phyloP scores from a whole-genome alignment of 2,797 vertebrate species.

The Sebastes steindachneri region DNA sequence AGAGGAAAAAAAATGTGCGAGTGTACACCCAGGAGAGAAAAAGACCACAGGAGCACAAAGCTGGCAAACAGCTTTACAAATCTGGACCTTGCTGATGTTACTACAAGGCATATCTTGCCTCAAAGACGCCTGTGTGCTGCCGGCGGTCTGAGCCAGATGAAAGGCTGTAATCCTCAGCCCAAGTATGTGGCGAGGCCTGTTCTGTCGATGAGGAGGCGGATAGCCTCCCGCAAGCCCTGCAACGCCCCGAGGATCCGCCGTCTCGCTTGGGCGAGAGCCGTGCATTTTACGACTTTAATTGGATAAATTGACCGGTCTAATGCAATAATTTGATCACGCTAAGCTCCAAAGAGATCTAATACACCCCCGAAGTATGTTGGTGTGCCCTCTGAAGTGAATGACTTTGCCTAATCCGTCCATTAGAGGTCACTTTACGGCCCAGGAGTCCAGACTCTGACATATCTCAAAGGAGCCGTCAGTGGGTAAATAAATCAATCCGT shows the following conservation, averaged over 20 bases:
- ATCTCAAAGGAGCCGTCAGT: constrained; percentile 51
- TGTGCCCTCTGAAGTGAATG: constrained; percentile 62
- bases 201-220: constrained; percentile 58
- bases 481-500: constrained; percentile 43
- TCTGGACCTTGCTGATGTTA: constrained; percentile 56
- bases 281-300: constrained; percentile 75
- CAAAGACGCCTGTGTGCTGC: constrained; percentile 66
- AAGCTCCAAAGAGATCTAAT: constrained; percentile 71
- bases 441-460: constrained; percentile 47
- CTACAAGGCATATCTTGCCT: constrained; percentile 62
- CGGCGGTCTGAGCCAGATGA: constrained; percentile 64
- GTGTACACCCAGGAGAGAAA: background rate
- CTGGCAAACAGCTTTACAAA: constrained; percentile 53
- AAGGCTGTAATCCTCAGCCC: constrained; percentile 70
- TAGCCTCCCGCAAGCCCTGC: constrained; percentile 39
- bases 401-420: constrained; percentile 67
- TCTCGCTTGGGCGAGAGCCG: constrained; percentile 49
- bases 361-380: constrained; percentile 59
- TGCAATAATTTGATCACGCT: constrained; percentile 79
- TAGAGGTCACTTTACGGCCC: constrained; percentile 66
- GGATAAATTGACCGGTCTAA: constrained; percentile 75
- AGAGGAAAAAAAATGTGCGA: too few relatives aligned
- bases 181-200: constrained; percentile 60
- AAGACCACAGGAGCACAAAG: constrained; percentile 37
- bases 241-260: constrained; percentile 50